Base-by-base conservation (phyloP, 2,888 invertebrate genomes). In the Sinentomon sp. region DNA sequence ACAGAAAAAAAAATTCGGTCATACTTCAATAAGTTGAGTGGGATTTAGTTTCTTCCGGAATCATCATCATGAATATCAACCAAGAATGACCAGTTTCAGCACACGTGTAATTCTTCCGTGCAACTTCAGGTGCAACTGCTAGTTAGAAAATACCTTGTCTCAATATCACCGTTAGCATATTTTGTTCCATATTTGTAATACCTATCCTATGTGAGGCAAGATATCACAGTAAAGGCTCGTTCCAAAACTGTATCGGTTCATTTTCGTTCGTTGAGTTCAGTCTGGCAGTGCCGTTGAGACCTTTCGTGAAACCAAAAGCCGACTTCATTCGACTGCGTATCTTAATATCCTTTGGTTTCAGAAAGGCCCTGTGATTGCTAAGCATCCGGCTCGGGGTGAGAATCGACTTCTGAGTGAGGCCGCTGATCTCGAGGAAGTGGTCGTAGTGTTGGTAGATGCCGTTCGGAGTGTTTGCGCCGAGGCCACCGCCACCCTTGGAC, bases 331-430 rank as follows among this genome's bases (percentile, higher is more conserved):
- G 68, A 33, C 65, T 68, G 45, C 72, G 60, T 55, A 72, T 64
- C 48, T 74, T 75, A 26, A 75, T 63, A 49, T 75, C 74, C 51
- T 67, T 73, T 36, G 73, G 73, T 46, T 74, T 74, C 36, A 73
- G 51, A 49, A 74, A 68, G 45, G 62, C 68, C 46, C 71, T 69
- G 47, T 74, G 74, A 50, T 72, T 74, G 49, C 66, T 72, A 31
- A 72, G 60, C 34, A 71, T 59, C 42, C 72, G 53, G 26, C 64
- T 61, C 2, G 66, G 65, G 7, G 68, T 67, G 44, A 68, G 58
- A 45, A 75, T 68, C 27, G 73, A 71, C 53, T 75, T 75, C 40
- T 72, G 71, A 53, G 73, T 74, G 38, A 75, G 61, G 33, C 75
- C 75, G 32, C 74, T 74, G 14, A 69, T 66, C 51, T 75, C 75